phyloP scores from a whole-genome alignment of 2,113 vertebrate species.

The Podilymbus podiceps region DNA sequence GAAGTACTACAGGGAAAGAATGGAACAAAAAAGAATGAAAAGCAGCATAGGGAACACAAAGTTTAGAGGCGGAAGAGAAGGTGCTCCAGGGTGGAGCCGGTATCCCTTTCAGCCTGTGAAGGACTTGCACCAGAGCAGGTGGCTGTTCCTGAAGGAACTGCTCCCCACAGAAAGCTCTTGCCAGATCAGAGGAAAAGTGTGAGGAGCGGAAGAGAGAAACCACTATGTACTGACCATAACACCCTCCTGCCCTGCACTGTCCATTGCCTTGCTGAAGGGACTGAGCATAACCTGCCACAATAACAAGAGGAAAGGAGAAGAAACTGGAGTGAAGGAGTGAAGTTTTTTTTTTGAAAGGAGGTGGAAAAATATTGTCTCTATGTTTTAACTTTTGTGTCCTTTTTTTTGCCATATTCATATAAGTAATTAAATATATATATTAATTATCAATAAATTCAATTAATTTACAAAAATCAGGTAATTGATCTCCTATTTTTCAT shows the following conservation, averaged over 20 bases:
- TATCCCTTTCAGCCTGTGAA: background rate
- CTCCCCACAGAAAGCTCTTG: background rate
- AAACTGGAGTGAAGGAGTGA: background rate
- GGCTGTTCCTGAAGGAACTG: background rate
- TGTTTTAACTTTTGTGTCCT: background rate
- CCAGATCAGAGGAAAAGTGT: background rate
- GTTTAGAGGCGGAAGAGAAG: background rate
- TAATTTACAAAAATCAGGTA: background rate
- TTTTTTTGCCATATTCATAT: background rate
- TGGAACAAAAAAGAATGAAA: background rate
- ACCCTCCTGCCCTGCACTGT: background rate
- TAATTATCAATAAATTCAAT: background rate
- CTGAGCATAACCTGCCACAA: background rate
- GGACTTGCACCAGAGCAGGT: background rate
- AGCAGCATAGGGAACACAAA: background rate
- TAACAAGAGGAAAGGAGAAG: background rate
- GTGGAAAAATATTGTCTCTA: background rate
- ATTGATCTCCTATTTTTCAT: background rate
- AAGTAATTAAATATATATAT: background rate
- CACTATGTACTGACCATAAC: fast-evolving
- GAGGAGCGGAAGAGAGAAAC: background rate
- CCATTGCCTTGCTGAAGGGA: background rate
- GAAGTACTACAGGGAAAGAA: background rate
- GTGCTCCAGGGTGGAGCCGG: background rate
- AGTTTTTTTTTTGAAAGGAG: background rate